Conservation (phyloP, 2,113 vertebrate genomes). For the Butorides virescens region DNA sequence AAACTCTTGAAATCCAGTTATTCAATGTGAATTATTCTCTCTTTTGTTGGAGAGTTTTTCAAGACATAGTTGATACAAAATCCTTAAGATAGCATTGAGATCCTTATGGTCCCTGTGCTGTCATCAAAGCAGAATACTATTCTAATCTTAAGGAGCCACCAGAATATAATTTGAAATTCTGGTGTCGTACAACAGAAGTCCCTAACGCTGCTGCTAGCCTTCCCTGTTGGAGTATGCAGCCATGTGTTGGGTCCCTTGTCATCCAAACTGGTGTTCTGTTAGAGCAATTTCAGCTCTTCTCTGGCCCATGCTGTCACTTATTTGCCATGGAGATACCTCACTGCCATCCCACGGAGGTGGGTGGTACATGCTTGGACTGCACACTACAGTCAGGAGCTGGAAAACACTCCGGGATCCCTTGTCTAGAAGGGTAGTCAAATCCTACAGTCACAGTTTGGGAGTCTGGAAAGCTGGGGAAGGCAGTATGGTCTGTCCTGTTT, state of each 20-base stretch:
- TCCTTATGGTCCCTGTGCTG: neutral
- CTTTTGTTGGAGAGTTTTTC: neutral
- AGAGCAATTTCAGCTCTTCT: neutral
- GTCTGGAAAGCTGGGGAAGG: neutral
- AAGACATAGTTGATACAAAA: neutral
- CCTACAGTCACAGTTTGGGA: neutral
- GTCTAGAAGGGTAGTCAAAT: neutral
- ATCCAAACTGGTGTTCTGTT: neutral
- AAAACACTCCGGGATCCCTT: neutral
- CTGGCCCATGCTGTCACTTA: fast-evolving
- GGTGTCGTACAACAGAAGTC: neutral
- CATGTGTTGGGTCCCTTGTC: neutral
- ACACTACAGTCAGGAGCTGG: neutral
- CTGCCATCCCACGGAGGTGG: neutral
- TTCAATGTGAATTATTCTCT: neutral
- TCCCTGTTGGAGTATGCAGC: neutral
- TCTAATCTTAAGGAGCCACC: neutral
- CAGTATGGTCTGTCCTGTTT: neutral
- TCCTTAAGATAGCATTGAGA: neutral
- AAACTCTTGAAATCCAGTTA: neutral
- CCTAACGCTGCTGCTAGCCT: neutral
- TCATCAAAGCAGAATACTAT: neutral
- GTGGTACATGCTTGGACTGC: neutral
- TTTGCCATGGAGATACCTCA: neutral
- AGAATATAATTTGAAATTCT: neutral